phyloP scores from a whole-genome alignment of 2,888 invertebrate genomes.

The Nectonema munidae region DNA sequence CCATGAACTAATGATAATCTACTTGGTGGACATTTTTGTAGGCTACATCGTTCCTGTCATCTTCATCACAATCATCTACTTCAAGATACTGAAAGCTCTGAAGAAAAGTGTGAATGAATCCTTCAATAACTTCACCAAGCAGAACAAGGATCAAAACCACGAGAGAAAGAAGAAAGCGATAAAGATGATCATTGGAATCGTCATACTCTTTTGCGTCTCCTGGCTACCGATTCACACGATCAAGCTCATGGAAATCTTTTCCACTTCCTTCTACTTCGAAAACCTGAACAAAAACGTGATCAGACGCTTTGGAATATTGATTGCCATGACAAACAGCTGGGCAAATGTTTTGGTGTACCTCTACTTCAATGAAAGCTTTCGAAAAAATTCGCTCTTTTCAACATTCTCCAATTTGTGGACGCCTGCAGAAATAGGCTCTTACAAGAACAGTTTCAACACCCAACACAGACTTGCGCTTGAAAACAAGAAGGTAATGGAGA shows the following conservation, averaged over 20 bases:
- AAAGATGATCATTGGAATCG: constrained; percentile 2
- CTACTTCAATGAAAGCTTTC: constrained; percentile 13
- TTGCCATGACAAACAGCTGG: constrained; percentile 13
- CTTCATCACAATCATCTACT: background rate
- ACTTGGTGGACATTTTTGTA: constrained; percentile 8
- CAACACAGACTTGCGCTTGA: too few species aligned
- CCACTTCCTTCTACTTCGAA: background rate
- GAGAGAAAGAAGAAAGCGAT: too few species aligned
- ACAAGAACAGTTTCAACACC: too few species aligned
- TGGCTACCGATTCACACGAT: constrained; percentile 8
- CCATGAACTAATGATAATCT: constrained; percentile 2
- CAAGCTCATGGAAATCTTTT: constrained; percentile 8
- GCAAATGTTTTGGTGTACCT: constrained; percentile 11
- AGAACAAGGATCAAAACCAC: too few species aligned
- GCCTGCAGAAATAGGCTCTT: constrained; percentile 7
- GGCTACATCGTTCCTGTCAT: constrained; percentile 2
- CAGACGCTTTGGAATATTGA: constrained; percentile 6
- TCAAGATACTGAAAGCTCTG: constrained; percentile 7
- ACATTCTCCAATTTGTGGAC: too few species aligned
- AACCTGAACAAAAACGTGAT: too few species aligned
- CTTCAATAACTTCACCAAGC: too few species aligned
- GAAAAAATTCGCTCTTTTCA: too few species aligned
- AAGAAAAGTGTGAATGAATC: background rate
- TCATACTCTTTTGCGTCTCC: background rate
- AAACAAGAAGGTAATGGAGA: too few species aligned